Base-by-base conservation (phyloP, 2,888 invertebrate genomes). In the Hydropsyche betteni region DNA sequence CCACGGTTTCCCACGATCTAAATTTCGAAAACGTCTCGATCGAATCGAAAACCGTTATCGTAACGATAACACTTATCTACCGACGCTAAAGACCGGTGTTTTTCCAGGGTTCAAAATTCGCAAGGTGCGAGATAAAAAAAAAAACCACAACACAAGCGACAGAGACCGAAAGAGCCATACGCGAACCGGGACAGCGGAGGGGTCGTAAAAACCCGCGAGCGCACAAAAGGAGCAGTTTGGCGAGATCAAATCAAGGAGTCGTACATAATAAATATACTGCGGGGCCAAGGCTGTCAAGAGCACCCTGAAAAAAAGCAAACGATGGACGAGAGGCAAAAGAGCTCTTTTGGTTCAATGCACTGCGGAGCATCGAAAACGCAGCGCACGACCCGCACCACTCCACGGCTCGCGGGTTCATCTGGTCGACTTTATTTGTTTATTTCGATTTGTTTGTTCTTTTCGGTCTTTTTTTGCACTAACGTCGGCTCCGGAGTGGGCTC, bases 261-360 rank as follows among this genome's bases (percentile, higher is more conserved):
- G 64, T 36, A 36, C 36, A 36, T 64, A 64, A 64, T 64, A 64
- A 64, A 64, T 24, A 24, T 64, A 64, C 64, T 36, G 36, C 36
- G 64, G n/a, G 64, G 64, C 64, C 64, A 64, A 64, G 64, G 64
- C 64, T 64, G 64, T 64, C 64, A 36, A 64, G 64, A 64, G 64
- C 64, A 64, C n/a, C 64, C 64, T 12, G 64, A 64, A 64, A 64
- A 64, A 64, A 64, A 64, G 8, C 8, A 64, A 33, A 64, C 34
- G 64, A 34, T 36, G 4, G 55, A 6, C 12, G 10, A 36, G 64
- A n/a, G 34, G 61, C 7, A 34, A 36, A 34, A n/a, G 64, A n/a
- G 51, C n/a, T 51, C 24, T 24, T n/a, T 2, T n/a, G 36, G 64
- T 64, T 64, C 64, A 64, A 64, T 64, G 64, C 64, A 64, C 64